Evolutionary conservation across 2,888 invertebrate species (phyloP).

Genomic region (Byasa hedistus): DNA sequence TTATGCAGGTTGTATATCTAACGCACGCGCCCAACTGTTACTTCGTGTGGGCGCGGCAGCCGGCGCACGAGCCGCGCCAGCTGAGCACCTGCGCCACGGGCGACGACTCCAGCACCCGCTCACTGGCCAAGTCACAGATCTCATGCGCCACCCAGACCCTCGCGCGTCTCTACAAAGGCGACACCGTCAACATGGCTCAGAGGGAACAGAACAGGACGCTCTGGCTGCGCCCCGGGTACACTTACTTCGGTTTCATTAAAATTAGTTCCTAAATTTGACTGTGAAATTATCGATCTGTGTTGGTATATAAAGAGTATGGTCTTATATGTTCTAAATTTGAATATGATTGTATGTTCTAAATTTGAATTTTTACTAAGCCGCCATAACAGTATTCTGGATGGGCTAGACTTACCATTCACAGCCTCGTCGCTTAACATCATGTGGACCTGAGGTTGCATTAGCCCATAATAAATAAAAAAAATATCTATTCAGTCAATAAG

Average conservation of each 20-base stretch:
- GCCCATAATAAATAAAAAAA: too few relatives aligned
- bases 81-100: constrained; percentile 62
- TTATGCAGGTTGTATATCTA: constrained; percentile 61
- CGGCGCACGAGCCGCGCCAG: constrained; percentile 44
- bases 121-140: constrained; percentile 57
- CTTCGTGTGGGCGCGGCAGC: constrained; percentile 59
- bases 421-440: too few relatives aligned
- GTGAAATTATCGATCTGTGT: constrained; percentile 42
- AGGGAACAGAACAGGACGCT: constrained; percentile 65
- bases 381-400: too few relatives aligned
- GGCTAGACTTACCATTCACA: too few relatives aligned
- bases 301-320: neutral
- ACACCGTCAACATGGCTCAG: constrained; percentile 61
- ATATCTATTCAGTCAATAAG: neutral
- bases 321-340: neutral
- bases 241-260: constrained; percentile 69
- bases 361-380: too few relatives aligned
- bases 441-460: too few relatives aligned
- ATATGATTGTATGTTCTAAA: too few relatives aligned
- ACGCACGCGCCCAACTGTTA: constrained; percentile 64
- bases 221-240: constrained; percentile 61
- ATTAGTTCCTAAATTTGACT: constrained; percentile 66
- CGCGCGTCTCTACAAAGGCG: constrained; percentile 56
- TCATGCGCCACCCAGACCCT: constrained; percentile 66
- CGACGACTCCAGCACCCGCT: constrained; percentile 54